phyloP scores from a whole-genome alignment of 2,113 vertebrate species.

The Turnix velox region DNA sequence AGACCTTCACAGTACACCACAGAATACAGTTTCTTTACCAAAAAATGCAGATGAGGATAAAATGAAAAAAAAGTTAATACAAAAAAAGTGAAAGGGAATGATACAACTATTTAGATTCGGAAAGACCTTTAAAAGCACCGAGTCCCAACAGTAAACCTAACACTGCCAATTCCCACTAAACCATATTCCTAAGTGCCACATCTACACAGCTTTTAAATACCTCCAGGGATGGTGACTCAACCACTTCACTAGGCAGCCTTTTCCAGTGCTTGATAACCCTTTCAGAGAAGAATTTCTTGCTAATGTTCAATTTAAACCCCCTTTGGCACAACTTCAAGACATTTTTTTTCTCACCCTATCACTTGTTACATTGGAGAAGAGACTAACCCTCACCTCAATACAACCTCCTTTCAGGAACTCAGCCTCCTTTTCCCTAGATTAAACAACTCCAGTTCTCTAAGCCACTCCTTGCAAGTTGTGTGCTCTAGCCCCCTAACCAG shows the following conservation, averaged over 20 bases:
- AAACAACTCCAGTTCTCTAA: neutral
- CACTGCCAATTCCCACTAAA: neutral
- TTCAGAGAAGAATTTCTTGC: neutral
- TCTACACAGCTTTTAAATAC: neutral
- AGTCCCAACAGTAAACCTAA: neutral
- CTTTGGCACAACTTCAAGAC: neutral
- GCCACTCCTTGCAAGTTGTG: neutral
- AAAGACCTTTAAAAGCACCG: neutral
- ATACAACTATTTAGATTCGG: neutral
- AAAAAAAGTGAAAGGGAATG: neutral
- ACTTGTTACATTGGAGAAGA: neutral
- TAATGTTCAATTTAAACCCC: neutral
- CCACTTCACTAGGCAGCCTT: neutral
- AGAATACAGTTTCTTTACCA: neutral
- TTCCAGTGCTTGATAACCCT: neutral
- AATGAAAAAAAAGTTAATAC: neutral
- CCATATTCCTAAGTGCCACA: neutral
- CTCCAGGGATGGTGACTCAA: neutral
- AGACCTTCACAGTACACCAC: neutral
- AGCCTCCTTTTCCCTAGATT: neutral
- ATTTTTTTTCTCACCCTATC: neutral
- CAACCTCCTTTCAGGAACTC: neutral
- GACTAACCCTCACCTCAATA: neutral
- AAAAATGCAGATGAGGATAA: neutral
- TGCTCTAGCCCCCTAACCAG: neutral